Evolutionary conservation across 1,140 invertebrate genomes (phyloP), one percentile per base, ranked within the genome.

Genomic region (Brachionus rubens): DNA sequence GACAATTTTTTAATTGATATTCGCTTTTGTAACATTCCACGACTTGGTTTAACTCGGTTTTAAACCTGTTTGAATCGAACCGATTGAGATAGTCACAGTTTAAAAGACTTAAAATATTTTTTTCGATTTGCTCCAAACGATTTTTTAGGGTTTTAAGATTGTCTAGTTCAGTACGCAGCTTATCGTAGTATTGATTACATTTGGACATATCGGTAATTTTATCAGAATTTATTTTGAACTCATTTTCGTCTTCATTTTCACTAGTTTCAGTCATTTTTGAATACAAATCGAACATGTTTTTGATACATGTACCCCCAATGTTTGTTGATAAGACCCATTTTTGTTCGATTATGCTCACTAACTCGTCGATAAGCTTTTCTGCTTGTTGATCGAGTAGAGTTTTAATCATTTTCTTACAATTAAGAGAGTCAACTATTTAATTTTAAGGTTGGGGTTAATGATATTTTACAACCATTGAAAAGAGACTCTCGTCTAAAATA

Each of bases 281-380:
- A 28, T 43, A 65, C 21, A 21, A 10, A 14, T 65, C 36, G 9
- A 43, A 65, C 10, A 43, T 9, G 24, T 24, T 65, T 46, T 65
- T 41, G 6, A 65, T 28, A 43, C 30, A 41, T 24, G 40, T 30
- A 43, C 6, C 26, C 3, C 59, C 59, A 14, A 65, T 43, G 3
- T 65, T 65, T 4, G 33, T 65, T 36, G 40, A 65, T 41, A 43
- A 43, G 4, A 43, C 40, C 59, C 59, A 65, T 65, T 65, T 65
- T 43, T 65, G 19, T 14, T 43, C 40, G 6, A 65, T 43, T 65
- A 65, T 43, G 41, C 24, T 19, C 19, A 14, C 3, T 24, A 65
- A 43, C 24, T 65, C 59, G 19, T 9, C 26, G 10, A 65, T 3
- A 2, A 43, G 10, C 19, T 43, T 41, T 5, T 65, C 40, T 5